Conservation (phyloP, 2,888 invertebrate species). For the Notodonta ziczac region DNA sequence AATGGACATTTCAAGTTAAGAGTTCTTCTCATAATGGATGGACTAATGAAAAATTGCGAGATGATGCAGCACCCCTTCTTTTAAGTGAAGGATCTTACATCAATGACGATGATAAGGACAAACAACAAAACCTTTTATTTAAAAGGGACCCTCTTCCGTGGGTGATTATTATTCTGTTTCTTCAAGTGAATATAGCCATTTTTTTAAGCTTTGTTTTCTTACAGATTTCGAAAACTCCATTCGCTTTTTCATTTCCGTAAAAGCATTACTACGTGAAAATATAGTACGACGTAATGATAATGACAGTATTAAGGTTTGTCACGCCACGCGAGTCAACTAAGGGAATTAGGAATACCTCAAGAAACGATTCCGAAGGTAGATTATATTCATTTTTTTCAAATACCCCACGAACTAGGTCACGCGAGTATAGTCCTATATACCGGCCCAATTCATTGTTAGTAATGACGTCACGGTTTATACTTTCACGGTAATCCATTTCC, state of each 20-base stretch:
- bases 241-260: not conserved
- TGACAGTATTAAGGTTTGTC: not conserved
- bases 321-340: not conserved
- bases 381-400: constrained; percentile 18
- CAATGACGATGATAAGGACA: no score
- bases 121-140: no score
- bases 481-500: constrained; percentile 43
- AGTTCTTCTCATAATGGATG: no score
- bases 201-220: no score
- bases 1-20: no score
- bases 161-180: no score
- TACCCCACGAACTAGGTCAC: constrained; percentile 43
- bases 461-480: constrained; percentile 43
- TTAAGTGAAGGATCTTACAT: no score
- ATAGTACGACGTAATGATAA: not conserved
- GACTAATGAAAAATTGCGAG: no score
- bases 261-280: not conserved
- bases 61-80: no score
- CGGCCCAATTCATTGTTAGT: constrained; percentile 41
- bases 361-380: constrained; percentile 7
- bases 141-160: no score
- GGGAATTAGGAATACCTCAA: not conserved
- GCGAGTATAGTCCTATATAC: constrained; percentile 49
- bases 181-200: no score
- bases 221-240: not conserved